phyloP scores from a whole-genome alignment of 2,797 vertebrate species.

The Chaetodon trifasciatus region DNA sequence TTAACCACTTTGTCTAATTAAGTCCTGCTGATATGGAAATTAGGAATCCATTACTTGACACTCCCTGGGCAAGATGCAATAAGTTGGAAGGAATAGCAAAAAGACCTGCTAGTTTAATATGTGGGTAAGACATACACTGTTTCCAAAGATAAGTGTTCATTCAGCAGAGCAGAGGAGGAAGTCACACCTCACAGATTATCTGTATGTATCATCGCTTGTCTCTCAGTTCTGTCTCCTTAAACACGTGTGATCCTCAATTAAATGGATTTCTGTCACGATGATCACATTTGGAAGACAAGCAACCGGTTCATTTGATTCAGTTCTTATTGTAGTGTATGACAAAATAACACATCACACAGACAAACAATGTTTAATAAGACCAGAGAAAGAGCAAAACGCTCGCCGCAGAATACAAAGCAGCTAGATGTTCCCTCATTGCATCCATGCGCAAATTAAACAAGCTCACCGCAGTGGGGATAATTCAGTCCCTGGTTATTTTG shows the following conservation, averaged over 20 bases:
- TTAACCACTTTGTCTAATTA: not conserved
- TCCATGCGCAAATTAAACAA: conserved; percentile 32
- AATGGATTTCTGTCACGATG: conserved; percentile 27
- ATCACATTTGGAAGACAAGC: conserved; percentile 29
- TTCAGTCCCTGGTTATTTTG: conserved; percentile 5
- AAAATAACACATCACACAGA: conserved; percentile 18
- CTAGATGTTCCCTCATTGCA: not conserved
- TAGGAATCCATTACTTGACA: not conserved
- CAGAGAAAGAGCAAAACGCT: conserved; percentile 9
- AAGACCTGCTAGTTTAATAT: not conserved
- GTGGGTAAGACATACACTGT: conserved; percentile 17
- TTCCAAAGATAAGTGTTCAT: conserved; percentile 34
- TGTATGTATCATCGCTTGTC: not conserved
- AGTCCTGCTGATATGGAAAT: conserved; percentile 4
- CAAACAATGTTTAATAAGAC: conserved; percentile 29
- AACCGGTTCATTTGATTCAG: conserved; percentile 9
- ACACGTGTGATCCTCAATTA: conserved; percentile 18
- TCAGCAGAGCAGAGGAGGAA: not conserved
- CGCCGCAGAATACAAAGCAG: conserved; percentile 19
- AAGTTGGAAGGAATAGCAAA: not conserved
- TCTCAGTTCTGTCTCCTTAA: conserved; percentile 8
- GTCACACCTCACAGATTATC: not conserved
- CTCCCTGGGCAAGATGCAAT: not conserved
- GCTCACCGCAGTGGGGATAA: conserved; percentile 8
- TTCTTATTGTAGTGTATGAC: conserved; percentile 16